Conservation (phyloP, 1,140 invertebrate species). For the Drosophila arawakana region DNA sequence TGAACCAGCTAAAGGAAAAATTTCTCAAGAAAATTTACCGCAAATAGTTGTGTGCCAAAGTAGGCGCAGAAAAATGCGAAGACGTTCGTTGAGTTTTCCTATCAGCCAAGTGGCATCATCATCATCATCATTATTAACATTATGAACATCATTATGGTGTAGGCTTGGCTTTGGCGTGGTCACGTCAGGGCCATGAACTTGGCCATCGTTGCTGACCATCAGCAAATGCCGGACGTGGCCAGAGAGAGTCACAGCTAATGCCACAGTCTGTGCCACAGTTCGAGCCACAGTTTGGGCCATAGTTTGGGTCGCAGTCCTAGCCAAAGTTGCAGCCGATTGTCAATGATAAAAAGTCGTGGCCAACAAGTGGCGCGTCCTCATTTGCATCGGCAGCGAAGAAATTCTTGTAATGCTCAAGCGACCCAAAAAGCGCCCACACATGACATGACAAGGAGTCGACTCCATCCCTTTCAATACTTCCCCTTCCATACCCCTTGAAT, state of each 20-base stretch:
- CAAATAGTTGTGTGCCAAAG: conserved; percentile 73
- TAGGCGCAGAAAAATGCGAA: conserved; percentile 74
- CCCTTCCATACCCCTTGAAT: background rate
- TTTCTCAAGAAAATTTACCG: conserved; percentile 69
- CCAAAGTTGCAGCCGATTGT: conserved; percentile 55
- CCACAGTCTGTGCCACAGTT: background rate
- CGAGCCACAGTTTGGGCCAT: background rate
- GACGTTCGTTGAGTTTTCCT: conserved; percentile 59
- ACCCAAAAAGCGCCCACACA: conserved; percentile 62
- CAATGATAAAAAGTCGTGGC: conserved; percentile 76
- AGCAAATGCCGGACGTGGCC: conserved; percentile 57
- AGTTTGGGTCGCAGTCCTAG: background rate
- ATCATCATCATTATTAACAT: conserved; percentile 44
- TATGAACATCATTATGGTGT: conserved; percentile 53
- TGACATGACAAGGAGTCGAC: conserved; percentile 51
- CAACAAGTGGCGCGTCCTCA: conserved; percentile 79
- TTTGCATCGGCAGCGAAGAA: conserved; percentile 68
- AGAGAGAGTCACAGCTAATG: background rate
- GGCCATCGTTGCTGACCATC: conserved; percentile 78
- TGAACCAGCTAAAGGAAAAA: conserved; percentile 26
- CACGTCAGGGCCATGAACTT: conserved; percentile 73
- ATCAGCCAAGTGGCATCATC: conserved; percentile 77
- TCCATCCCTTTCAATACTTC: background rate
- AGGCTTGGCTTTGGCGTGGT: conserved; percentile 57
- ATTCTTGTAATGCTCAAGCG: conserved; percentile 63